Evolutionary conservation across 2,797 vertebrate genomes (phyloP).

Genomic region (Thamnophis elegans): DNA sequence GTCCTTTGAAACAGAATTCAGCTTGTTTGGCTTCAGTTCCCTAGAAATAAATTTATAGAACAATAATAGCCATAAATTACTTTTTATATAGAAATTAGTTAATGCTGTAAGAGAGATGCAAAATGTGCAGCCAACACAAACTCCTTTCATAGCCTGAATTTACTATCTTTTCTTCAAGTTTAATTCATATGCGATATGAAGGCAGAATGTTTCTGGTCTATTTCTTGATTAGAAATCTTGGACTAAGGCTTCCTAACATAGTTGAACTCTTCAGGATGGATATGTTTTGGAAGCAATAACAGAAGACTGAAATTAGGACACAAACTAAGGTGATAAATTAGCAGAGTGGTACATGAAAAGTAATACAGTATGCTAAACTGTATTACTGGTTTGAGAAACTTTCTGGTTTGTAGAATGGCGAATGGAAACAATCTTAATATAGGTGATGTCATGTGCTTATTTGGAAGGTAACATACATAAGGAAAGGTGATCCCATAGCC

Average conservation of each 20-base stretch:
- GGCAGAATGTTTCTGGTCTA: accelerated
- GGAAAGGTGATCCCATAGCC: too few relatives aligned
- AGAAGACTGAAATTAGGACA: background rate
- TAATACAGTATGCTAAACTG: background rate
- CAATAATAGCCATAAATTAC: background rate
- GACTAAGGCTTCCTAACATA: background rate
- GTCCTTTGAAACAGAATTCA: background rate
- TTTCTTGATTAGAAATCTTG: background rate
- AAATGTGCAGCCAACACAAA: background rate
- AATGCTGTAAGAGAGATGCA: background rate
- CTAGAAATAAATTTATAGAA: background rate
- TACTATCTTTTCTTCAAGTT: background rate
- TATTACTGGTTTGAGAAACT: background rate
- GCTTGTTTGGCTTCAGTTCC: background rate
- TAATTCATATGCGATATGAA: accelerated
- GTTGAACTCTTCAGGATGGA: background rate
- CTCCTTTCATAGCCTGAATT: background rate
- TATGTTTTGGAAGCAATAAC: background rate
- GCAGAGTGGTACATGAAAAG: background rate
- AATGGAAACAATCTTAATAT: background rate
- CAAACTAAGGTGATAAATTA: background rate
- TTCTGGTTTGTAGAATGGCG: background rate
- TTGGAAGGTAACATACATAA: background rate
- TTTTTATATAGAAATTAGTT: background rate
- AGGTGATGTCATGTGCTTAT: background rate